These are phyloP conservation scores for Cariama cristata DNA, from an alignment of 2,113 vertebrate species.

Conservation along the genomic window DNA sequence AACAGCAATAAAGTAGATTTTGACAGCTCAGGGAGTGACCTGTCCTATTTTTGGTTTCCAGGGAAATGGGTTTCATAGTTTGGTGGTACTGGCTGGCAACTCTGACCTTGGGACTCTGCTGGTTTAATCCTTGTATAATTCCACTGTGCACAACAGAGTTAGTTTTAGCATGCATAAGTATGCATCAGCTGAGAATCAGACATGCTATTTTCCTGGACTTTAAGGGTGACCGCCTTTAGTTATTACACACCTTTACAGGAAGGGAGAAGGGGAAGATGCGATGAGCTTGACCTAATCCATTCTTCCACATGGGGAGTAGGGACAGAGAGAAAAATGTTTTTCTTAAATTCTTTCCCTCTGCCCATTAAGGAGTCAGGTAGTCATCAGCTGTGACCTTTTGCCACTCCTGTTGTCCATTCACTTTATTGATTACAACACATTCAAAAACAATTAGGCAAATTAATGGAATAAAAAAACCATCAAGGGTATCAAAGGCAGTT, in stretches of 20 bases:
- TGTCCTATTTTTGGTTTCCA: constrained; percentile 19
- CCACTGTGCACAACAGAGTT: not conserved
- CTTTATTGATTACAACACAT: not conserved
- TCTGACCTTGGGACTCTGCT: constrained; percentile 21
- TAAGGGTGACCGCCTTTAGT: constrained; percentile 21
- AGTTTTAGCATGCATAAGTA: constrained; percentile 9
- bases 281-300: constrained; percentile 11
- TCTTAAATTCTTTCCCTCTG: not conserved
- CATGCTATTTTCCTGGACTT: not conserved
- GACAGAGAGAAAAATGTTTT: not conserved
- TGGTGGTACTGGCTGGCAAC: not conserved
- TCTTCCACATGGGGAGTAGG: not conserved
- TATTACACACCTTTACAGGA: constrained; percentile 11
- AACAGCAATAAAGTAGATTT: constrained; percentile 13
- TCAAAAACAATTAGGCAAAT: not conserved
- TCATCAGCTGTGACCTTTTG: not conserved
- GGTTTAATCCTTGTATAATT: not conserved
- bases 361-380: not conserved
- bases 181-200: not conserved
- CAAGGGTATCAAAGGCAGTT: not conserved
- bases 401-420: not conserved
- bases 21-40: constrained; percentile 28
- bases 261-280: not conserved
- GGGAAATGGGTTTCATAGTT: constrained; percentile 15
- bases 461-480: not conserved